Conservation (phyloP, 2,888 invertebrate genomes). For the Pelosia muscerda region DNA sequence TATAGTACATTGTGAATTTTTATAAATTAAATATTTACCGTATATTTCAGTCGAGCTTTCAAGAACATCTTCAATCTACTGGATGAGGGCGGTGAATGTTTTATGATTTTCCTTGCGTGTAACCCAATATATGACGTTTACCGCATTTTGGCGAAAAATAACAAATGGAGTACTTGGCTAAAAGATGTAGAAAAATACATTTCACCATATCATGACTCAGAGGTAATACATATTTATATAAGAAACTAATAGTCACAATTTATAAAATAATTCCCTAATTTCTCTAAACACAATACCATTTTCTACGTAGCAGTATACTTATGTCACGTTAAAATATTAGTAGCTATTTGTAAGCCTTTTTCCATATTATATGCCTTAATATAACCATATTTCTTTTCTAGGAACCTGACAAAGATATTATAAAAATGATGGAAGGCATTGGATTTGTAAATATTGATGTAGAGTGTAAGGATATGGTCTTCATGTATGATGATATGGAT, state of each 20-base stretch:
- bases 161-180: constrained; percentile 89
- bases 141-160: constrained; percentile 80
- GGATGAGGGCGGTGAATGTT: constrained; percentile 89
- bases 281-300: too few species aligned
- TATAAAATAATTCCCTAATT: not conserved
- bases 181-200: constrained; percentile 88
- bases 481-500: constrained; percentile 86
- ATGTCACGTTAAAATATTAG: not conserved
- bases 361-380: not conserved
- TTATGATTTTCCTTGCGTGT: constrained; percentile 89
- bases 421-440: constrained; percentile 83
- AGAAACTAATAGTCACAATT: not conserved
- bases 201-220: constrained; percentile 88
- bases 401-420: constrained; percentile 87
- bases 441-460: constrained; percentile 89
- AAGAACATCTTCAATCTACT: constrained; percentile 87
- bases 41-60: constrained; percentile 85
- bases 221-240: constrained; percentile 21
- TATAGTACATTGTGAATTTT: too few species aligned
- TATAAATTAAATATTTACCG: not conserved
- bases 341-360: not conserved
- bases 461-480: constrained; percentile 86
- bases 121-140: constrained; percentile 90
- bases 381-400: constrained; percentile 45
- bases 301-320: not conserved